Evolutionary conservation across 1,140 invertebrate species (phyloP).

Genomic region (Eumaeus atala): DNA sequence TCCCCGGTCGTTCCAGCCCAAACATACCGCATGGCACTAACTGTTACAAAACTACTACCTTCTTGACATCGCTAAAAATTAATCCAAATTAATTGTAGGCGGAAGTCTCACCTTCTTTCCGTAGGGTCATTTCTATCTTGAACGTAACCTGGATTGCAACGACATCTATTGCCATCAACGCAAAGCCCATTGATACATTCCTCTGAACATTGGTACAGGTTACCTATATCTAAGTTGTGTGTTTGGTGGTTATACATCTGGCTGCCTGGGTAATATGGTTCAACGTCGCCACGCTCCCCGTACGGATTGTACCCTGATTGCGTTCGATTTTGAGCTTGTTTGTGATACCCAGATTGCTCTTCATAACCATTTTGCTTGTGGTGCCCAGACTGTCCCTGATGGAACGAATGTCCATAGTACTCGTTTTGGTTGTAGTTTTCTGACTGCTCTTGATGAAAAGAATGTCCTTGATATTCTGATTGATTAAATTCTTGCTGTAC

Average conservation of each 20-base stretch:
- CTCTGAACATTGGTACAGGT: slow-evolving; percentile 57
- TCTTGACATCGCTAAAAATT: no score
- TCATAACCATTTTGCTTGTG: slow-evolving; percentile 18
- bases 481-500: slow-evolving; percentile 13
- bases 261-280: slow-evolving; percentile 14
- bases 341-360: slow-evolving; percentile 18
- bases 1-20: no score
- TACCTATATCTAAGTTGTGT: neutral
- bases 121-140: slow-evolving; percentile 53
- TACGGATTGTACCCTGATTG: slow-evolving; percentile 14
- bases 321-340: slow-evolving; percentile 17
- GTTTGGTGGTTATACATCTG: slow-evolving; percentile 11
- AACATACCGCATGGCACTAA: no score
- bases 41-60: no score
- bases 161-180: slow-evolving; percentile 66
- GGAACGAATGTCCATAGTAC: slow-evolving; percentile 4
- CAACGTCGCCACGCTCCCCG: slow-evolving; percentile 13
- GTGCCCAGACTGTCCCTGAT: slow-evolving; percentile 19
- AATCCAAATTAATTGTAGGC: no score
- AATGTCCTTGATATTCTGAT: slow-evolving; percentile 18
- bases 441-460: slow-evolving; percentile 4
- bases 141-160: slow-evolving; percentile 70
- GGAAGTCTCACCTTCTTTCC: slow-evolving; percentile 49
- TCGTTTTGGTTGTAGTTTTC: slow-evolving; percentile 15
- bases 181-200: slow-evolving; percentile 75